Conservation (phyloP, 2,797 vertebrate genomes). For the Sarcophilus harrisii region DNA sequence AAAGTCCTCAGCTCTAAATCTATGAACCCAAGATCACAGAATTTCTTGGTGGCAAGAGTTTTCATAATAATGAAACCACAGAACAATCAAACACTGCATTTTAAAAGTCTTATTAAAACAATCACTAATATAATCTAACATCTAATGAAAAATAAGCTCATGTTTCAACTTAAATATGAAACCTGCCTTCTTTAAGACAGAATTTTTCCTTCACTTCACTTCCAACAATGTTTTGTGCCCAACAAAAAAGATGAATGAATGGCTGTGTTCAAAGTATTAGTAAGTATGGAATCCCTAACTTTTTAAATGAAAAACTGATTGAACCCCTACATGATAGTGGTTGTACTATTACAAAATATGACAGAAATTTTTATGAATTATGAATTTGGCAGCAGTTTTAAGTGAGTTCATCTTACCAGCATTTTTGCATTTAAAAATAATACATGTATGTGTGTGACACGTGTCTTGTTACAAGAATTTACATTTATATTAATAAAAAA, state of each 20-base stretch:
- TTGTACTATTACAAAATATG: no score
- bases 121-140: neutral
- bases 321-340: no score
- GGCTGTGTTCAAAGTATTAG: constrained; percentile 11
- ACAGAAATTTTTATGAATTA: neutral
- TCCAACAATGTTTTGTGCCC: constrained; percentile 43
- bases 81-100: no score
- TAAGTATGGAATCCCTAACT: no score
- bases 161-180: neutral
- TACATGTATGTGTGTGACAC: neutral
- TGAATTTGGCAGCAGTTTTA: neutral
- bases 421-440: neutral
- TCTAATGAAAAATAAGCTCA: no score
- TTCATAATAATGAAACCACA: no score
- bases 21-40: no score
- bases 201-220: constrained; percentile 25
- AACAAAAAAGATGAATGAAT: constrained; percentile 53
- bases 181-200: constrained; percentile 12
- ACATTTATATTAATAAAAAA: neutral
- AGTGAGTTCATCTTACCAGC: neutral
- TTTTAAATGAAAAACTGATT: no score
- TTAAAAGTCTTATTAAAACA: no score
- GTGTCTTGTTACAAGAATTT: neutral
- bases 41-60: no score
- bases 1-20: no score